These are phyloP conservation scores for Silurus lanzhouensis DNA, from an alignment of 2,797 vertebrate genomes.

Conservation along the genomic window DNA sequence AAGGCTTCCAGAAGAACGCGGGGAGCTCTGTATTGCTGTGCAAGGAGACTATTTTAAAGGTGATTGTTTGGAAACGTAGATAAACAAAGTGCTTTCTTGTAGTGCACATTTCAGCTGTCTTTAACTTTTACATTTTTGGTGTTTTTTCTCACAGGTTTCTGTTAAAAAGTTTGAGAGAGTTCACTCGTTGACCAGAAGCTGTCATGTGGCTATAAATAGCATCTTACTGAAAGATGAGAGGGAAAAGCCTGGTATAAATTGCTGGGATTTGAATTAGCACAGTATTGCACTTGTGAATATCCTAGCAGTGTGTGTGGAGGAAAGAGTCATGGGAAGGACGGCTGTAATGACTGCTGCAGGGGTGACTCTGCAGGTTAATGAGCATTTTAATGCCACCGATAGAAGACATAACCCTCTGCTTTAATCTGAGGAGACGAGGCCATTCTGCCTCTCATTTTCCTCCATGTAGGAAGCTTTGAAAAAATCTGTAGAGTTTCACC, in stretches of 20 bases:
- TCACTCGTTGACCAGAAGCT: no score
- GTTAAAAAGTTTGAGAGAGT: no score
- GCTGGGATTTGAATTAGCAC: background rate
- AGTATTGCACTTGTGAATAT: constrained; percentile 14
- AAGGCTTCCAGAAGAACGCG: no score
- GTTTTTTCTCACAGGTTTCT: no score
- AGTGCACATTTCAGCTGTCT: no score
- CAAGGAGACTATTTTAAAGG: no score
- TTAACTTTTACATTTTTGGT: no score
- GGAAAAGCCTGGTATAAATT: background rate
- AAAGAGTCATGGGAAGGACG: constrained; percentile 21
- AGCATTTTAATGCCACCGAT: constrained; percentile 53
- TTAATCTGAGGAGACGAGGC: constrained; percentile 32
- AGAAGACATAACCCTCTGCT: constrained; percentile 29
- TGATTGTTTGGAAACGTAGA: no score
- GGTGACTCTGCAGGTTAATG: constrained; percentile 50
- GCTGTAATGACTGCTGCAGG: constrained; percentile 17
- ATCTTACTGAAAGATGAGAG: background rate
- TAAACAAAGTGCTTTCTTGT: no score
- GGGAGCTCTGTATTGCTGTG: no score
- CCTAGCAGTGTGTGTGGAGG: constrained; percentile 1
- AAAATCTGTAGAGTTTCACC: constrained; percentile 43
- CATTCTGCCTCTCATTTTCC: constrained; percentile 29
- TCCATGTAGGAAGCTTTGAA: constrained; percentile 11
- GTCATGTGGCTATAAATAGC: background rate